phyloP scores from a whole-genome alignment of 2,888 invertebrate species.

The Cataglyphis albicans region DNA sequence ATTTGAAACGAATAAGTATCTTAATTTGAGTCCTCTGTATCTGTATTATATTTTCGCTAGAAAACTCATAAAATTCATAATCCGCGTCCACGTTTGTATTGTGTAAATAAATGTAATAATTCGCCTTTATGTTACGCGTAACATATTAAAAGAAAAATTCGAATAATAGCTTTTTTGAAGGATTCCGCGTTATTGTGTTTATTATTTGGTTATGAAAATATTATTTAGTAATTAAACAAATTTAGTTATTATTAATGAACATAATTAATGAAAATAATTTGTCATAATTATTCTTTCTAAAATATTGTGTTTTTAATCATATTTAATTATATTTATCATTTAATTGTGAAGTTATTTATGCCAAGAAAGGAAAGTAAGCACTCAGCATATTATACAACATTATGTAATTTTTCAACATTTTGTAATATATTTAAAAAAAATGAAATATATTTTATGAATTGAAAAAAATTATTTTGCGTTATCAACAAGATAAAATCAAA shows the following conservation, averaged over 20 bases:
- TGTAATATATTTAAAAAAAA: neutral
- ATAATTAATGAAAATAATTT: neutral
- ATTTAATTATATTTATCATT: neutral
- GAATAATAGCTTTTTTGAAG: neutral
- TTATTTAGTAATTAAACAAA: neutral
- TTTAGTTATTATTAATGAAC: neutral
- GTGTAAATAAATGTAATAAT: neutral
- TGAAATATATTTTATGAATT: neutral
- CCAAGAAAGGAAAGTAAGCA: neutral
- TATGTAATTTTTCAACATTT: neutral
- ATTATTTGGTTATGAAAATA: neutral
- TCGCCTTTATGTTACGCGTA: neutral
- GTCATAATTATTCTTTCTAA: neutral
- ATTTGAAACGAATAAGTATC: neutral
- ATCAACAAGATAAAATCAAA: neutral
- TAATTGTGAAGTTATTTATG: neutral
- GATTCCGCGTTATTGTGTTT: neutral
- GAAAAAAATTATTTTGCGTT: neutral
- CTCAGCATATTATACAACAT: neutral
- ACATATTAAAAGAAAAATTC: neutral
- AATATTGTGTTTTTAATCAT: neutral
- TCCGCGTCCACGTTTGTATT: neutral
- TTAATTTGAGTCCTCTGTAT: conserved; percentile 5
- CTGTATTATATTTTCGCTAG: neutral
- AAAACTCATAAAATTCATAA: neutral